A percentile compares a stretch with the other conserved stretches of the same genome.
phyloP scores from a whole-genome alignment of 2,113 vertebrate species.

The Muntiacus reevesi region DNA sequence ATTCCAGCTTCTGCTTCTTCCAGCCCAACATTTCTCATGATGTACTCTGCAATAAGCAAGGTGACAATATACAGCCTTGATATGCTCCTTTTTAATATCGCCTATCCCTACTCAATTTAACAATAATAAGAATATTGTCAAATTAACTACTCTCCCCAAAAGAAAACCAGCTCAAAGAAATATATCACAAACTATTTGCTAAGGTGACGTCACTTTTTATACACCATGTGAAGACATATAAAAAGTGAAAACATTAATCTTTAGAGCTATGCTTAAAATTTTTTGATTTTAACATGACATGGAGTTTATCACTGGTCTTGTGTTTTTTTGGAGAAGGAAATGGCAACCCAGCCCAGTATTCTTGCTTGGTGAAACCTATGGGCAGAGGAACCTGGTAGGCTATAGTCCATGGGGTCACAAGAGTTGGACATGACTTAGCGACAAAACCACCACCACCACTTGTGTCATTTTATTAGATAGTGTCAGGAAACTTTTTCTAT shows the following conservation, averaged over 20 bases:
- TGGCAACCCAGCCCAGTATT: not conserved
- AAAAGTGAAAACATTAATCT: not conserved
- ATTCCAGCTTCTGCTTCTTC: too few relatives aligned
- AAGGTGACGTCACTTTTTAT: not conserved
- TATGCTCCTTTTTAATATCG: too few relatives aligned
- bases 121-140: not conserved
- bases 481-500: not conserved
- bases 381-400: not conserved
- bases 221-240: not conserved
- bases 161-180: constrained; percentile 22
- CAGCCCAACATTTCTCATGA: too few relatives aligned
- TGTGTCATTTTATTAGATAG: not conserved
- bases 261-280: not conserved
- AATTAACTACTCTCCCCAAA: not conserved
- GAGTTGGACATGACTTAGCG: not conserved
- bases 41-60: too few relatives aligned
- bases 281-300: not conserved
- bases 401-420: not conserved
- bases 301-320: not conserved
- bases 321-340: not conserved
- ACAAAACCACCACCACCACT: not conserved
- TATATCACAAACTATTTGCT: not conserved
- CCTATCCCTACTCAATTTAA: not conserved
- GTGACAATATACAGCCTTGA: too few relatives aligned
- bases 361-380: not conserved